Evolutionary conservation across 2,888 invertebrate genomes (phyloP).

Genomic region (Epinotia bilunana): DNA sequence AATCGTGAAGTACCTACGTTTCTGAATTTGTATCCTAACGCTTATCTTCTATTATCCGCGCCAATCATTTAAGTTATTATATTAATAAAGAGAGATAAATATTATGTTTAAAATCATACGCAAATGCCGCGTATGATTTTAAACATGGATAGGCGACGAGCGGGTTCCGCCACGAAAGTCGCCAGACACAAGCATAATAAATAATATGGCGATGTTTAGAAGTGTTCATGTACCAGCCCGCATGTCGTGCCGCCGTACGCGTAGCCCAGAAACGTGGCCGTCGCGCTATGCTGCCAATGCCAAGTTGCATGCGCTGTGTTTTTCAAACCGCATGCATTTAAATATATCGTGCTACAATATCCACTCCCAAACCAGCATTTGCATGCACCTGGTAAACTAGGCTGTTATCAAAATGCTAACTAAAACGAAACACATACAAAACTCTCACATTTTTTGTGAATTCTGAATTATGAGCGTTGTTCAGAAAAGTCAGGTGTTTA

Average conservation of each 20-base stretch:
- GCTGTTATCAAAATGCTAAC: slow-evolving; percentile 45
- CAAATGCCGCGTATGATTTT: no score
- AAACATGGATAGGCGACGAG: no score
- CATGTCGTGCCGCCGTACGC: no score
- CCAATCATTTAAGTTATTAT: no score
- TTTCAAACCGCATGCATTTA: slow-evolving; percentile 20
- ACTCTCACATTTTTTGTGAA: slow-evolving; percentile 29
- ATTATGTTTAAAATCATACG: no score
- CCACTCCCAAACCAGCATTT: slow-evolving; percentile 31
- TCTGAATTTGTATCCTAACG: background rate
- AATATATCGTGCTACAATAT: slow-evolving; percentile 36
- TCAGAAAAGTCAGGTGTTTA: slow-evolving; percentile 59
- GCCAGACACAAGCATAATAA: no score
- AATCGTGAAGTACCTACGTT: background rate
- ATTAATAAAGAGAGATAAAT: no score
- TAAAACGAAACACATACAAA: slow-evolving; percentile 44
- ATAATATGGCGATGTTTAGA: no score
- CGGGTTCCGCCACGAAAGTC: no score
- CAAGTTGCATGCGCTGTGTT: background rate
- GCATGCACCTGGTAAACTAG: slow-evolving; percentile 43
- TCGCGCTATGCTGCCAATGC: background rate
- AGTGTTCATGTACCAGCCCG: no score
- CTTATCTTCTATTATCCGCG: no score
- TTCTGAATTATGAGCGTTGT: slow-evolving; percentile 47
- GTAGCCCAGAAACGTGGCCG: no score